Evolutionary conservation across 1,140 invertebrate genomes (phyloP), one percentile per base, ranked within the genome.

Genomic region (Radopholus similis): DNA sequence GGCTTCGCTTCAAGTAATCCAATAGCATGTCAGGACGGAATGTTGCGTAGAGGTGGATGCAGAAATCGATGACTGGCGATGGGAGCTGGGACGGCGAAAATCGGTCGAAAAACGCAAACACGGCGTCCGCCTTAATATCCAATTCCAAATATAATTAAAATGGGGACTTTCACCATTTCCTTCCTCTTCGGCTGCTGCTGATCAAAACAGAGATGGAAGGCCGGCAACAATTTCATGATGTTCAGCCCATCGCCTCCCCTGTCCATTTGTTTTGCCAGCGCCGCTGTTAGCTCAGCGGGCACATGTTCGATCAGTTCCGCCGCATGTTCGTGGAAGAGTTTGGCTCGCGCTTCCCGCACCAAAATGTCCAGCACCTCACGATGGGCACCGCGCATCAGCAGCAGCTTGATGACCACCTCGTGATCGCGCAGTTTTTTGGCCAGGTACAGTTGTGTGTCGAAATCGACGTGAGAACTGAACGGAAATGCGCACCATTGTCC

Each of bases 251-350:
- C n/a, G n/a, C n/a, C n/a, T n/a, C n/a, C n/a, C n/a, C n/a, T n/a
- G n/a, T n/a, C n/a, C n/a, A n/a, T n/a, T n/a, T 63, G 56, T 30
- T 75, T 38, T 1, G 73, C 40, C 18, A 75, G 28, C 13, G 64
- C 56, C 1, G 47, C 42, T 8, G 75, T 18, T 21, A 74, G 63
- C 32, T 65, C 49, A 9, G 23, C 13, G 4, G 72, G 73, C 9
- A 49, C 42, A 11, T 70, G 28, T n/a, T 44, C 32, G 8, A 74
- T 54, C 9, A 75, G 30, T n/a, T 72, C 74, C 42, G 56, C 51
- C 6, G 73, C 70, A 53, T 75, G 76, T 58, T 66, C 64, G 51
- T 75, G 76, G 71, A 75, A 56, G 11, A 75, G 53, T 23, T 44
- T 28, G 4, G 71, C 11, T 40, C 35, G 53, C 4, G 55, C 32